A percentile compares a stretch with the other conserved stretches of the same genome.
These are phyloP conservation scores for Strigamia crassipes DNA, from an alignment of 2,888 invertebrate genomes.

Conservation along the genomic window DNA sequence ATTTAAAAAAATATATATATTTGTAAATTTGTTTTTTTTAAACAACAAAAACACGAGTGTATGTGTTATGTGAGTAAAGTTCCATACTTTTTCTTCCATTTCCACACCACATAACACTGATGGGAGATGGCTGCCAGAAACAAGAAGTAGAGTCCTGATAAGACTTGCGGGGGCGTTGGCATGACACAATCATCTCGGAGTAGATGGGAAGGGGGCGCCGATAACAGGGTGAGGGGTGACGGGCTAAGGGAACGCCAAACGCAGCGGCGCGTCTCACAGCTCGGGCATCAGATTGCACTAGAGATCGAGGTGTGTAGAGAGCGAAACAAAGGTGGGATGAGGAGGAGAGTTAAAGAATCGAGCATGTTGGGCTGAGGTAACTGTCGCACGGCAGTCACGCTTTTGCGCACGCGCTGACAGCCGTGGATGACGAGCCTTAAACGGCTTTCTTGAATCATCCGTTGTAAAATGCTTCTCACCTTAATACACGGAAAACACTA, in stretches of 20 bases:
- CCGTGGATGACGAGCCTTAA: constrained; percentile 40
- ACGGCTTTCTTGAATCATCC: constrained; percentile 22
- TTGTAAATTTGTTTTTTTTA: no score
- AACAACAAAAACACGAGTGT: background rate
- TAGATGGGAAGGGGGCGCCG: constrained; percentile 38
- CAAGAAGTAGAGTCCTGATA: constrained; percentile 40
- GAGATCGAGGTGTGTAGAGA: constrained; percentile 41
- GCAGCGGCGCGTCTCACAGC: constrained; percentile 42
- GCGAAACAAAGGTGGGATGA: constrained; percentile 28
- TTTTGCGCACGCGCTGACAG: constrained; percentile 32
- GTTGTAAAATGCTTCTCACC: background rate
- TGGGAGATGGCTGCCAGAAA: constrained; percentile 35
- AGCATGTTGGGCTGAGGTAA: constrained; percentile 36
- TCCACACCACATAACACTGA: constrained; percentile 42
- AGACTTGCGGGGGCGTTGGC: constrained; percentile 37
- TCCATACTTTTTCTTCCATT: constrained; percentile 24
- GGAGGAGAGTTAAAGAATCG: constrained; percentile 20
- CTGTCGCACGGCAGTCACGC: constrained; percentile 40
- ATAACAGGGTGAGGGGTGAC: constrained; percentile 42
- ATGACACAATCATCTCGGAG: constrained; percentile 34
- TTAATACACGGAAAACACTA: background rate
- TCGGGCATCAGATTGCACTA: constrained; percentile 34
- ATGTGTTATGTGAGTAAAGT: background rate
- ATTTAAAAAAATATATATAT: no score
- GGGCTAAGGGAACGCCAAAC: constrained; percentile 40